A percentile compares a stretch with the other conserved stretches of the same genome.
phyloP scores from a whole-genome alignment of 2,113 vertebrate genomes.

The Oryzias curvinotus region DNA sequence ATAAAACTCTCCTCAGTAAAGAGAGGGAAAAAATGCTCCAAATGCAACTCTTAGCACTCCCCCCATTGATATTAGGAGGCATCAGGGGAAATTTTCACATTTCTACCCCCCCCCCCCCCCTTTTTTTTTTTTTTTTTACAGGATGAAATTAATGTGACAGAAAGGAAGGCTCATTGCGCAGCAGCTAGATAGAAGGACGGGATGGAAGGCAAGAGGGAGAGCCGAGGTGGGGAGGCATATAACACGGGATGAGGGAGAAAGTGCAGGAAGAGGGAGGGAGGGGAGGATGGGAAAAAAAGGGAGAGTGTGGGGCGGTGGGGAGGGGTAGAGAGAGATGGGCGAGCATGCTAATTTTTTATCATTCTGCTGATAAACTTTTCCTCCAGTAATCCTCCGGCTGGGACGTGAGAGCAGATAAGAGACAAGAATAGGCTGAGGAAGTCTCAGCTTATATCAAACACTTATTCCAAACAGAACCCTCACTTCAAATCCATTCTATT shows the following conservation, averaged over 20 bases:
- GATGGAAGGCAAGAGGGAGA: slow-evolving; percentile 33
- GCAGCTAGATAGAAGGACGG: slow-evolving; percentile 67
- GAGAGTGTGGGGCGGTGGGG: slow-evolving; percentile 22
- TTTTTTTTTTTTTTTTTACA: slow-evolving; percentile 56
- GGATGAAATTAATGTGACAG: slow-evolving; percentile 82
- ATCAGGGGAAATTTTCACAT: slow-evolving; percentile 77
- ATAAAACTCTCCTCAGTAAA: slow-evolving; percentile 78
- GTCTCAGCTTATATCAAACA: slow-evolving; percentile 61
- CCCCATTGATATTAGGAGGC: slow-evolving; percentile 76
- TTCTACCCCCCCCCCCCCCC: slow-evolving; percentile 30
- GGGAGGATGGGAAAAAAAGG: slow-evolving; percentile 17
- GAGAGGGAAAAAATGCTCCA: slow-evolving; percentile 73
- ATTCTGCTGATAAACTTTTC: slow-evolving; percentile 80
- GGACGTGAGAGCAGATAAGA: slow-evolving; percentile 72
- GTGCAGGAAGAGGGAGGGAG: slow-evolving; percentile 47
- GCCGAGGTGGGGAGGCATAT: slow-evolving; percentile 28
- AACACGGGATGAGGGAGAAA: slow-evolving; percentile 49
- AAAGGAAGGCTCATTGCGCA: slow-evolving; percentile 81
- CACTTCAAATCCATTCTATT: slow-evolving; percentile 41
- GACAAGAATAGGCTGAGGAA: slow-evolving; percentile 60
- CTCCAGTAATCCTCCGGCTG: slow-evolving; percentile 78
- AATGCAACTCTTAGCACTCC: slow-evolving; percentile 79
- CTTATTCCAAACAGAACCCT: slow-evolving; percentile 42
- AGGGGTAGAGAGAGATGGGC: slow-evolving; percentile 61
- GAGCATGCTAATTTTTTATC: slow-evolving; percentile 80